phyloP scores from a whole-genome alignment of 2,888 invertebrate genomes.

The Metopia argyrocephala region DNA sequence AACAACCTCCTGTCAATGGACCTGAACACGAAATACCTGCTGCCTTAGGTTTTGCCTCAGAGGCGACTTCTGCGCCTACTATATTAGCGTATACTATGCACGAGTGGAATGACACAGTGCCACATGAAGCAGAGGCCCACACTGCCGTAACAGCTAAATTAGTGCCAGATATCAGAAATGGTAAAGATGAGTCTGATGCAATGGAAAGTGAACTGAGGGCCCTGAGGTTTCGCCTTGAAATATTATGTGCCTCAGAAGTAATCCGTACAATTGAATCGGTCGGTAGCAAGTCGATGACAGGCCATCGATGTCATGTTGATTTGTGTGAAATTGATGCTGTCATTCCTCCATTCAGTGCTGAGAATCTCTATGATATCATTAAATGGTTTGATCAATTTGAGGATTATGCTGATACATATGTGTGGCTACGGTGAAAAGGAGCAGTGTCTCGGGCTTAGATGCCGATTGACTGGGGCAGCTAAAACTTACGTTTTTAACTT shows the following conservation, averaged over 20 bases:
- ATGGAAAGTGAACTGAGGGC: not conserved
- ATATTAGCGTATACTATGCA: no score
- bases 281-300: not conserved
- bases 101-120: not conserved
- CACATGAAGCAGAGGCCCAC: not conserved
- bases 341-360: conserved; percentile 30
- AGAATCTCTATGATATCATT: conserved; percentile 22
- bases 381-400: conserved; percentile 44
- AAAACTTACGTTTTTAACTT: conserved; percentile 3
- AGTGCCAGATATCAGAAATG: no score
- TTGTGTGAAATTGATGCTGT: conserved; percentile 22
- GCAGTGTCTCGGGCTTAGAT: not conserved
- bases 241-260: not conserved
- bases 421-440: conserved; percentile 7
- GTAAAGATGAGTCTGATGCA: not conserved
- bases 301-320: not conserved
- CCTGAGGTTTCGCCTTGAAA: not conserved
- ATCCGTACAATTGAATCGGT: not conserved
- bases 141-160: no score
- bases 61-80: not conserved
- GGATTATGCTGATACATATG: conserved; percentile 24
- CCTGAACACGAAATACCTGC: no score
- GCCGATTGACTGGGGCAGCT: conserved; percentile 8
- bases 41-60: no score
- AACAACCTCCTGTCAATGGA: no score